phyloP scores from a whole-genome alignment of 2,888 invertebrate genomes.

The Pardosa pseudoannulata region DNA sequence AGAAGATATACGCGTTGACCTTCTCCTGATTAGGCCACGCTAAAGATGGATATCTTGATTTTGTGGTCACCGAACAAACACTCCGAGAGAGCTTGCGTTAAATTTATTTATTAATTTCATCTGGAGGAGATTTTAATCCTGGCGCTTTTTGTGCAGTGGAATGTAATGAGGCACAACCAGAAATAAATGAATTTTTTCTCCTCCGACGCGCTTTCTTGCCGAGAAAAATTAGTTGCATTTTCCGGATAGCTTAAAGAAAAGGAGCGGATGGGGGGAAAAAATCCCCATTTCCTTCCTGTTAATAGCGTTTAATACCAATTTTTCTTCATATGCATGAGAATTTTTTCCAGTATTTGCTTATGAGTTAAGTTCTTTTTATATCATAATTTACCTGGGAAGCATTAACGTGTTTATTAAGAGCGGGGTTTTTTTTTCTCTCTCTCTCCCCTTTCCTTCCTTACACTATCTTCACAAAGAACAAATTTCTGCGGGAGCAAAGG shows the following conservation, averaged over 20 bases:
- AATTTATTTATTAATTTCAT: constrained; percentile 72
- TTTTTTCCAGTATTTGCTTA: constrained; percentile 59
- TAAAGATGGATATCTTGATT: constrained; percentile 65
- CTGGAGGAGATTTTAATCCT: constrained; percentile 64
- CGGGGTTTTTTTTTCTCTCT: constrained; percentile 40
- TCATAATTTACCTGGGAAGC: constrained; percentile 50
- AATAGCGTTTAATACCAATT: constrained; percentile 68
- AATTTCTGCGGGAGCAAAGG: constrained; percentile 54
- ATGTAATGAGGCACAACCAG: constrained; percentile 65
- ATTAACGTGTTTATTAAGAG: constrained; percentile 69
- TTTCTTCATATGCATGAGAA: constrained; percentile 59
- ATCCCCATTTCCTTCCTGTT: constrained; percentile 25
- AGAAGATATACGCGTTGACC: background rate
- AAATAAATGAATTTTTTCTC: constrained; percentile 66
- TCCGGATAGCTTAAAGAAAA: constrained; percentile 26
- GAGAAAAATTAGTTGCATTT: constrained; percentile 69
- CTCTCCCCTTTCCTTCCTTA: background rate
- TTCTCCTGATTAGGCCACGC: background rate
- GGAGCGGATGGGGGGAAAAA: constrained; percentile 16
- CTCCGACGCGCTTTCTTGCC: constrained; percentile 18
- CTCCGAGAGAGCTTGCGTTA: constrained; percentile 49
- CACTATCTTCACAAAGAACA: constrained; percentile 38
- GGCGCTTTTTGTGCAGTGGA: constrained; percentile 41
- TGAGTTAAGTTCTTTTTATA: constrained; percentile 62
- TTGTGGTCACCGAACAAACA: constrained; percentile 7